These are phyloP conservation scores for Choristoneura fumiferana DNA, from an alignment of 1,140 invertebrate species.

Conservation along the genomic window DNA sequence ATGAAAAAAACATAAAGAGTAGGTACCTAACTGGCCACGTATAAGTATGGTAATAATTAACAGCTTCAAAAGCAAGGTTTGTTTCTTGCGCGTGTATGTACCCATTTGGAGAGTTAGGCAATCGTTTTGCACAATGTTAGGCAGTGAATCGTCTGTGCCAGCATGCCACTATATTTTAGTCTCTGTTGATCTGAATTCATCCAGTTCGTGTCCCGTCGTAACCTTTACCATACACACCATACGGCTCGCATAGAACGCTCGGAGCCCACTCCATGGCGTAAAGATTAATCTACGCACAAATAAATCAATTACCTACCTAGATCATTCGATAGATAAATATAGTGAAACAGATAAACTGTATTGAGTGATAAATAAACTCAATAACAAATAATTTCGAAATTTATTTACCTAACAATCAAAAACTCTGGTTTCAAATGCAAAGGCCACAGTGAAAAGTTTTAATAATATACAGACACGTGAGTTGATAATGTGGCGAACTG, in stretches of 20 bases:
- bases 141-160: neutral
- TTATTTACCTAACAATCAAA: neutral
- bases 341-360: slow-evolving; percentile 1
- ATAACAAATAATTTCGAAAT: neutral
- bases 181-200: slow-evolving; percentile 11
- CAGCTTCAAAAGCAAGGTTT: neutral
- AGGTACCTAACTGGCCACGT: no score
- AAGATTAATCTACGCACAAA: neutral
- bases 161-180: slow-evolving; percentile 10
- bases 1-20: no score
- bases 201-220: slow-evolving; percentile 11
- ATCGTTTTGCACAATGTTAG: slow-evolving; percentile 11
- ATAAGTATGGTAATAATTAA: neutral
- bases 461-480: neutral
- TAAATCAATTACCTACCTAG: neutral
- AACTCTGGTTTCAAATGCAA: neutral
- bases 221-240: slow-evolving; percentile 10
- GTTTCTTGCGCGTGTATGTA: neutral
- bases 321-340: neutral
- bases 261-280: neutral
- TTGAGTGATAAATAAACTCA: slow-evolving; percentile 9
- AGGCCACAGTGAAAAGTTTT: neutral
- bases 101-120: slow-evolving; percentile 7
- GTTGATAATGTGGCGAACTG: slow-evolving; percentile 28
- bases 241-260: neutral